These are phyloP conservation scores for Hydrotaea diabolus DNA, from an alignment of 2,888 invertebrate genomes.

Conservation along the genomic window DNA sequence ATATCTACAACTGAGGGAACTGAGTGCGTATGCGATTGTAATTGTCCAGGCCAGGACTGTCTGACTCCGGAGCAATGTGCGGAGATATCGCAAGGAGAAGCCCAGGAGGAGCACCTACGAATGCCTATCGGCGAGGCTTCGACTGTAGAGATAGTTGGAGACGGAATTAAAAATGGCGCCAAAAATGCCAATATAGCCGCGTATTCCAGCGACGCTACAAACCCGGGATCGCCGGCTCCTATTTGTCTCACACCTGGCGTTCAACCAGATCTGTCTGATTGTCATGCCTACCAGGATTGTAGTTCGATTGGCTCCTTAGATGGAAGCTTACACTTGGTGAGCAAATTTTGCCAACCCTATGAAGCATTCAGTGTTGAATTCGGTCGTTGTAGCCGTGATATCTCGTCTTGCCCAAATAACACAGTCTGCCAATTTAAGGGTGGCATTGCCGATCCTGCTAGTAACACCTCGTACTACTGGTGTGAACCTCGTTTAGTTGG, in stretches of 20 bases:
- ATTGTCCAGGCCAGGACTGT: constrained; percentile 17
- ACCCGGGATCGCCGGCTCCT: constrained; percentile 57
- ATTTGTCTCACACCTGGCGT: constrained; percentile 69
- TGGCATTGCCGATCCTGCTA: constrained; percentile 64
- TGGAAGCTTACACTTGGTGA: constrained; percentile 49
- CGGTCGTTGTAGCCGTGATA: constrained; percentile 72
- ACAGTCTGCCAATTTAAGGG: constrained; percentile 70
- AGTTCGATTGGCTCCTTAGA: constrained; percentile 52
- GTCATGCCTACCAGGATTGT: constrained; percentile 72
- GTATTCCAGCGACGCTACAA: neutral
- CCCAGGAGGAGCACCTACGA: neutral
- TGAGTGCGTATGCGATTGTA: constrained; percentile 53
- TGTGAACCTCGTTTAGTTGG: constrained; percentile 68
- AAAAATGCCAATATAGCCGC: neutral
- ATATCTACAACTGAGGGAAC: neutral
- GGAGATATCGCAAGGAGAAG: too few species aligned
- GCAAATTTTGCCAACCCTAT: constrained; percentile 67
- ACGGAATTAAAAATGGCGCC: neutral
- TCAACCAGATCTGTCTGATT: constrained; percentile 69
- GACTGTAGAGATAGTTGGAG: neutral
- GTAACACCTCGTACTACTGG: constrained; percentile 72
- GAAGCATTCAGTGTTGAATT: constrained; percentile 69
- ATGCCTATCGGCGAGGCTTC: neutral
- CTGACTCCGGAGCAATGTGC: neutral
- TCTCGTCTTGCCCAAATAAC: constrained; percentile 70